These are phyloP conservation scores for Corythoichthys haematopterus DNA, from an alignment of 2,113 vertebrate species.

Conservation along the genomic window DNA sequence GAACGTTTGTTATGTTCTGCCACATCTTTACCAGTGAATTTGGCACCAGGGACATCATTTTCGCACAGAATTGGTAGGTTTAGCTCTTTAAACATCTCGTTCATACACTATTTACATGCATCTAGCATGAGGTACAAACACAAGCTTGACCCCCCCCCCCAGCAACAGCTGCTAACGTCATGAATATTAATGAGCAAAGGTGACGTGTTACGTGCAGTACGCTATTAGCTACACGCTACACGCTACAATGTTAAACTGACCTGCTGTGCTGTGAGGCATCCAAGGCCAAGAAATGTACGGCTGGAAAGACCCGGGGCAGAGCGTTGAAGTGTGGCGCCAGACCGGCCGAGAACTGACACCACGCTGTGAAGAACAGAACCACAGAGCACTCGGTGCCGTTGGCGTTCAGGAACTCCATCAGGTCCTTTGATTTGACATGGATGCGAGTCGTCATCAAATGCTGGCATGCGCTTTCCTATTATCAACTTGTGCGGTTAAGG, in stretches of 20 bases:
- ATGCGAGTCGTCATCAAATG: neutral
- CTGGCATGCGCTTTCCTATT: too few relatives aligned
- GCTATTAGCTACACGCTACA: neutral
- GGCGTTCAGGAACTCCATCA: conserved; percentile 92
- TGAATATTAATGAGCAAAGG: too few relatives aligned
- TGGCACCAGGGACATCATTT: too few relatives aligned
- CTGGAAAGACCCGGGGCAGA: conserved; percentile 87
- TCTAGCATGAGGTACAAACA: too few relatives aligned
- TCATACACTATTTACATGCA: too few relatives aligned
- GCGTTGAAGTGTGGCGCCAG: conserved; percentile 95
- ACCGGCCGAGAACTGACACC: conserved; percentile 93
- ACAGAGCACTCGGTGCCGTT: conserved; percentile 89
- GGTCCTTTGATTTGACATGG: conserved; percentile 72
- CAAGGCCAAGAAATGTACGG: conserved; percentile 87
- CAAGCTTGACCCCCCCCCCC: too few relatives aligned
- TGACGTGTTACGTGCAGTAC: too few relatives aligned
- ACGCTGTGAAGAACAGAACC: conserved; percentile 90
- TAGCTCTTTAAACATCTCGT: too few relatives aligned
- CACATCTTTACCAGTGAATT: too few relatives aligned
- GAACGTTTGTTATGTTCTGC: too few relatives aligned
- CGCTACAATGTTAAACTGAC: conserved; percentile 58
- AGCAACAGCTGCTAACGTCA: too few relatives aligned
- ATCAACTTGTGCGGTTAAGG: neutral
- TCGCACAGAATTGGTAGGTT: too few relatives aligned
- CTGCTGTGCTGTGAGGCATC: conserved; percentile 98